Evolutionary conservation across 2,888 invertebrate genomes (phyloP).

Genomic region (Clistopyga incitator): DNA sequence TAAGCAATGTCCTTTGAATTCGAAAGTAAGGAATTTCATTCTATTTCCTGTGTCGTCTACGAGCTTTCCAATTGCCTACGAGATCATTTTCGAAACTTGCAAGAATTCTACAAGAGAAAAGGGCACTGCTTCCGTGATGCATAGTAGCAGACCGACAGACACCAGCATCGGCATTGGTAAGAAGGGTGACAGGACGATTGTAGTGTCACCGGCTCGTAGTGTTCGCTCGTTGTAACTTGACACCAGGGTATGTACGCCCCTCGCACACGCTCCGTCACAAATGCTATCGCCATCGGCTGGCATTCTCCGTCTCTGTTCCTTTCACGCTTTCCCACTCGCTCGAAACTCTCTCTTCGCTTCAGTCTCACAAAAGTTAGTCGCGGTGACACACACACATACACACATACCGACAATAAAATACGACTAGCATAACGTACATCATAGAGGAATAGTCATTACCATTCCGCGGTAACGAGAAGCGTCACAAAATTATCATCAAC

Average conservation of each 20-base stretch:
- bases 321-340: conserved; percentile 6
- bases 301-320: conserved; percentile 56
- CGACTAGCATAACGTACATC: conserved; percentile 47
- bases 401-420: conserved; percentile 75
- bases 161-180: conserved; percentile 53
- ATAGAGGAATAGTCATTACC: conserved; percentile 26
- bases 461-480: conserved; percentile 43
- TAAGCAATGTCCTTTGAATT: no score
- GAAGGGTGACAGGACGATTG: conserved; percentile 79
- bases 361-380: conserved; percentile 74
- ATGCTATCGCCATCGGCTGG: conserved; percentile 65
- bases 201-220: conserved; percentile 78
- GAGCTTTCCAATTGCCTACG: no score
- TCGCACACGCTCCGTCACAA: conserved; percentile 73
- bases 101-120: conserved; percentile 1
- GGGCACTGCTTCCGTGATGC: conserved; percentile 31
- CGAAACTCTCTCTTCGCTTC: conserved; percentile 23
- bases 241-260: conserved; percentile 80
- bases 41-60: no score
- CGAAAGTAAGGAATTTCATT: no score
- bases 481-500: conserved; percentile 62
- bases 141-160: conserved; percentile 40
- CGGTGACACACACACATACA: conserved; percentile 69
- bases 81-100: not conserved
- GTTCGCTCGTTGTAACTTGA: conserved; percentile 78